Conservation (phyloP, 2,113 vertebrate species). For the Procavia capensis region DNA sequence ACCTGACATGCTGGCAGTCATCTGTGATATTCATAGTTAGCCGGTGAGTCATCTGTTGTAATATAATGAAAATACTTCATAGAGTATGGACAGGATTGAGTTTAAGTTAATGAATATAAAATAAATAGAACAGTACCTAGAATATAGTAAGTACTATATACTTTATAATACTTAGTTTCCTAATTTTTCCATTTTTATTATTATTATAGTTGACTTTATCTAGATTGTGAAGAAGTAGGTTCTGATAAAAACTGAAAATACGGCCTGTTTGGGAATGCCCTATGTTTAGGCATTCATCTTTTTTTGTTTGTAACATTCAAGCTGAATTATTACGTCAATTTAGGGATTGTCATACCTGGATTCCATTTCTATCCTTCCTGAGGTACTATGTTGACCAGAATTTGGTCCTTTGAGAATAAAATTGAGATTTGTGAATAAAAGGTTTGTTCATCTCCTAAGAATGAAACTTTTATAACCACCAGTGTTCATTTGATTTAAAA, state of each 20-base stretch:
- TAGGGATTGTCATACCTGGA: not conserved
- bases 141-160: not conserved
- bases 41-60: too few relatives aligned
- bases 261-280: not conserved
- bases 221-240: not conserved
- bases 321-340: not conserved
- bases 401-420: not conserved
- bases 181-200: not conserved
- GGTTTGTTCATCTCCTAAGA: not conserved
- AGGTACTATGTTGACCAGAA: not conserved
- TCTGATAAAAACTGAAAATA: not conserved
- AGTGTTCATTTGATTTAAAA: constrained; percentile 20
- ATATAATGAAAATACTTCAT: not conserved
- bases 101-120: not conserved
- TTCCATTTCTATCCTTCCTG: not conserved
- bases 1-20: too few relatives aligned
- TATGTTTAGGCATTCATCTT: constrained; percentile 32
- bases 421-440: not conserved
- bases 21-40: not conserved
- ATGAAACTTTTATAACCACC: not conserved
- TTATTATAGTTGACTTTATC: not conserved
- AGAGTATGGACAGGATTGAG: not conserved
- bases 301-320: not conserved
- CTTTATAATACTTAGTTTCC: not conserved
- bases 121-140: not conserved